Percentiles rank a stretch among this genome's conserved stretches.
Evolutionary conservation across 2,888 invertebrate species (phyloP).

Genomic region (Julus scanicus): DNA sequence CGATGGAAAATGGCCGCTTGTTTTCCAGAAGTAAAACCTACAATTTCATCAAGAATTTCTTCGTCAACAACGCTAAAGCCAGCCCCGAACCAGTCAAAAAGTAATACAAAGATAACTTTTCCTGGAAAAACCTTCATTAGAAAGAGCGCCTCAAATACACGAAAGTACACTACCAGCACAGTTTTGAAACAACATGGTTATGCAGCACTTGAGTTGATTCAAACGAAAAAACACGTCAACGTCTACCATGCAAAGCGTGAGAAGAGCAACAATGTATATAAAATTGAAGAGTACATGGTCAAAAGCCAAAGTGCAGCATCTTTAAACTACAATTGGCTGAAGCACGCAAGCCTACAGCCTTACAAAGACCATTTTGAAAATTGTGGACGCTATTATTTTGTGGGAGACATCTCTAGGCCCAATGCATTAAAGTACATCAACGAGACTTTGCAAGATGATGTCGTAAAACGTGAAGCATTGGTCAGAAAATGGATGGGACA

Average conservation of each 20-base stretch:
- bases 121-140: not conserved
- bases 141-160: not conserved
- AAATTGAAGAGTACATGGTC: constrained; percentile 18
- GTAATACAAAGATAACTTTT: not conserved
- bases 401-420: not conserved
- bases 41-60: not conserved
- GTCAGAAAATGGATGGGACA: constrained; percentile 25
- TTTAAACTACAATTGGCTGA: not conserved
- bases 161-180: not conserved
- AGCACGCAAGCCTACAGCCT: not conserved
- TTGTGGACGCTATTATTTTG: not conserved
- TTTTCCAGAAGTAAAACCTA: not conserved
- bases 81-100: not conserved
- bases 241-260: not conserved
- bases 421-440: not conserved
- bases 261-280: not conserved
- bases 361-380: constrained; percentile 41
- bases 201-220: not conserved
- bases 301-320: constrained; percentile 9
- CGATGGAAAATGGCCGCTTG: not conserved
- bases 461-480: not conserved
- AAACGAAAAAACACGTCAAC: not conserved
- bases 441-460: not conserved
- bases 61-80: not conserved
- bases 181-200: constrained; percentile 4